phyloP scores from a whole-genome alignment of 1,140 invertebrate species.

The Brachionus plicatilis region DNA sequence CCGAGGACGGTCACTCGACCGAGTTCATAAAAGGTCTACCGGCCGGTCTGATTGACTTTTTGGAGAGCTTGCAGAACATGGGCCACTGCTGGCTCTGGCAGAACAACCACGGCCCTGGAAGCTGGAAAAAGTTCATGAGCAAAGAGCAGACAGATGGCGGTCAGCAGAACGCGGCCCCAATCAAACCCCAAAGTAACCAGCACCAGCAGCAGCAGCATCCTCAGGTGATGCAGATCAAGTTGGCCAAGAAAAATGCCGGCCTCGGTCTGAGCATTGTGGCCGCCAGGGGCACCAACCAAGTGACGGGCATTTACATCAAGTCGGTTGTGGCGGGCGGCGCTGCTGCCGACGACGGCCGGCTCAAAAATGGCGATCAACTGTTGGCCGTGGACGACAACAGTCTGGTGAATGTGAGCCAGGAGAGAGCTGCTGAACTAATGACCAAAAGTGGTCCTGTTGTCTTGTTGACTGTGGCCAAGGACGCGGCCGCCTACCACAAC shows the following conservation, averaged over 20 bases:
- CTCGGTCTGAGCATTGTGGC: conserved; percentile 40
- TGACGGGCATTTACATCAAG: conserved; percentile 92
- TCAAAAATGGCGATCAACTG: conserved; percentile 93
- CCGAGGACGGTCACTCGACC: conserved; percentile 95
- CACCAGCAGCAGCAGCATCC: neutral
- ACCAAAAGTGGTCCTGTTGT: conserved; percentile 28
- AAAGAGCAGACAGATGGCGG: neutral
- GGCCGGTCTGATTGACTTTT: conserved; percentile 81
- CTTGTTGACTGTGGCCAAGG: conserved; percentile 29
- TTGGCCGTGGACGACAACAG: conserved; percentile 93
- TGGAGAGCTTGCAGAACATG: conserved; percentile 75
- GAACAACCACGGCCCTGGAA: neutral
- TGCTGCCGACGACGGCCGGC: conserved; percentile 79
- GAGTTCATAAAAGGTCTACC: conserved; percentile 88
- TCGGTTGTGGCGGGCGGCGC: conserved; percentile 91
- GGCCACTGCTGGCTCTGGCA: conserved; percentile 50
- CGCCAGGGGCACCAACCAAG: conserved; percentile 74
- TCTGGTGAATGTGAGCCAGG: conserved; percentile 90
- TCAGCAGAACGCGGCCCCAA: neutral
- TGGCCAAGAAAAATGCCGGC: conserved; percentile 30
- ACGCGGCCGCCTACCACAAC: conserved; percentile 28
- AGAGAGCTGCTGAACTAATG: conserved; percentile 55
- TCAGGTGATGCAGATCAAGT: neutral
- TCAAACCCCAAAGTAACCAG: neutral
- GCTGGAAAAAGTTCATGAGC: conserved; percentile 41